Percentiles rank a stretch among this genome's conserved stretches.
Conservation (phyloP, 2,113 vertebrate species). For the Callionymus lyra region DNA sequence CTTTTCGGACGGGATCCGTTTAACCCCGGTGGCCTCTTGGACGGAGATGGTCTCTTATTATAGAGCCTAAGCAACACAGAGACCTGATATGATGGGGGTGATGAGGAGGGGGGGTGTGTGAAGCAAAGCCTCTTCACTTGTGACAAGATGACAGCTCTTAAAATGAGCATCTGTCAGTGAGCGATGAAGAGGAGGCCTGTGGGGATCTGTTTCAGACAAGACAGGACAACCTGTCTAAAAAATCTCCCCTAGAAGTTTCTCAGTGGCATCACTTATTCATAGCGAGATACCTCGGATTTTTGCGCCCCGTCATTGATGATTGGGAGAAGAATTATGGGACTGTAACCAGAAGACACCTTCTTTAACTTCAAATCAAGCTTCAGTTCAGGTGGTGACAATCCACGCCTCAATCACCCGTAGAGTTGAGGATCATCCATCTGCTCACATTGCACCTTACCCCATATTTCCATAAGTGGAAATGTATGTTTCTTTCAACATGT, state of each 20-base stretch:
- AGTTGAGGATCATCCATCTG: no score
- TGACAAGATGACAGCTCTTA: constrained; percentile 54
- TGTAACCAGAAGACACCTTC: no score
- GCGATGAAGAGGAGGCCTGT: constrained; percentile 36
- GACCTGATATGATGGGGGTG: constrained; percentile 38
- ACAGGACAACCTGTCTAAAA: constrained; percentile 31
- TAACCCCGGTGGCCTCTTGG: constrained; percentile 32
- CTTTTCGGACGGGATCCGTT: constrained; percentile 19
- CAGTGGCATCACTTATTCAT: constrained; percentile 28
- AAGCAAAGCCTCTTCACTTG: constrained; percentile 46
- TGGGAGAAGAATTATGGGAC: neutral
- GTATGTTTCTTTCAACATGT: no score
- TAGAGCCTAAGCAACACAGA: constrained; percentile 17
- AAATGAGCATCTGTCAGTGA: constrained; percentile 58
- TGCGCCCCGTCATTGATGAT: constrained; percentile 7
- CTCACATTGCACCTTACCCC: no score
- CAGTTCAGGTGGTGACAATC: no score
- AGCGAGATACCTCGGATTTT: constrained; percentile 2
- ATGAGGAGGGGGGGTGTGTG: constrained; percentile 18
- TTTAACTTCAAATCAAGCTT: no score
- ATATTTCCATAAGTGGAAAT: no score
- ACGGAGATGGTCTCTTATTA: constrained; percentile 20
- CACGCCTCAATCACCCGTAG: no score
- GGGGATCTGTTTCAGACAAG: constrained; percentile 24
- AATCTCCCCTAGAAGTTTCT: constrained; percentile 35